phyloP scores from a whole-genome alignment of 2,797 vertebrate species.

The Gallinago solitaria region DNA sequence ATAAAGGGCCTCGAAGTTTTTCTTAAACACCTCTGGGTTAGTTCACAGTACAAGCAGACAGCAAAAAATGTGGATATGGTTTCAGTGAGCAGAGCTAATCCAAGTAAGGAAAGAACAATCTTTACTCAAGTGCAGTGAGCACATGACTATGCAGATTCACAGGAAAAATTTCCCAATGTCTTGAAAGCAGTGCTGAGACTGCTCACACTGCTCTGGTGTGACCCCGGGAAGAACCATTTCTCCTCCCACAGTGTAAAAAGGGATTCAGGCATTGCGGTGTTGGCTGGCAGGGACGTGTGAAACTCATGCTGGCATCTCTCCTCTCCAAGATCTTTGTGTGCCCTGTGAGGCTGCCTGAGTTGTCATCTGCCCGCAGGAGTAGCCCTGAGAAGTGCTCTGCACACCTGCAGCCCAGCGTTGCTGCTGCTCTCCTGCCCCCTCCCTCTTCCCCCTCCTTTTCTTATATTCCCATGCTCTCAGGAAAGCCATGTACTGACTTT shows the following conservation, averaged over 20 bases:
- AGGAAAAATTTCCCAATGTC: neutral
- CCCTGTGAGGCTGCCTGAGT: rapidly evolving
- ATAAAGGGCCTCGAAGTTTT: neutral
- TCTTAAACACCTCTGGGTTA: neutral
- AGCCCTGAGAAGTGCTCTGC: neutral
- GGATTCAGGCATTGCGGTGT: neutral
- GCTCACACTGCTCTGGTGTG: neutral
- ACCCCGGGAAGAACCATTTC: neutral
- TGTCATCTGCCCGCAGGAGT: rapidly evolving
- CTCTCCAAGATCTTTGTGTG: neutral
- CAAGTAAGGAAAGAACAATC: neutral
- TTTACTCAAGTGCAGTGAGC: neutral
- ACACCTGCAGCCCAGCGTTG: neutral
- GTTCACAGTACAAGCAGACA: neutral
- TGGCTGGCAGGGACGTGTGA: neutral
- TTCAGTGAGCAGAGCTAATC: neutral
- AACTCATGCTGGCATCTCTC: neutral
- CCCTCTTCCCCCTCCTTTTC: neutral
- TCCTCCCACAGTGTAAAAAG: neutral
- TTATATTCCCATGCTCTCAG: neutral
- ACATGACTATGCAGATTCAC: neutral
- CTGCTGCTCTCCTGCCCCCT: neutral
- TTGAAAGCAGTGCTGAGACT: neutral
- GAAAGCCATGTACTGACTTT: rapidly evolving
- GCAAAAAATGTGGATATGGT: slow-evolving; percentile 27